A percentile compares a stretch with the other conserved stretches of the same genome.
Conservation (phyloP, 2,797 vertebrate genomes). For the Pelochelys cantorii region DNA sequence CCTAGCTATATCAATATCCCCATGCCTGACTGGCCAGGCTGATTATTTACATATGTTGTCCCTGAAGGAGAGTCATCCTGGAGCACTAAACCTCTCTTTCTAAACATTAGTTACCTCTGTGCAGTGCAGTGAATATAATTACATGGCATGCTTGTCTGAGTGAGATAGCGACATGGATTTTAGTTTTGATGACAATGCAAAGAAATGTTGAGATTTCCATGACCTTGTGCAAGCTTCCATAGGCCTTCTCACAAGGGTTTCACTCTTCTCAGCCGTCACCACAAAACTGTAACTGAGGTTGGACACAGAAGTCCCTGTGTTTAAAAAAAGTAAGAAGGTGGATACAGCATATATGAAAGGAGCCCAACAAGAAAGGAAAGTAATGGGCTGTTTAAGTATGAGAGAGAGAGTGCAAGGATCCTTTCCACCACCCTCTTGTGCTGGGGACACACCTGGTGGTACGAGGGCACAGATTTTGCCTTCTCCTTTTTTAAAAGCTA, state of each 20-base stretch:
- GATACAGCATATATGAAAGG: background rate
- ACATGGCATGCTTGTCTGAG: slow-evolving; percentile 51
- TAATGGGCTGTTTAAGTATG: background rate
- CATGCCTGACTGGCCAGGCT: slow-evolving; percentile 21
- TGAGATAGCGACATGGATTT: background rate
- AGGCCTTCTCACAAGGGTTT: background rate
- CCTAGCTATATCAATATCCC: slow-evolving; percentile 27
- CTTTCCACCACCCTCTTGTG: background rate
- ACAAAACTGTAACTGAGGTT: background rate
- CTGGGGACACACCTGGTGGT: background rate
- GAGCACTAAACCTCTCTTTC: slow-evolving; percentile 70
- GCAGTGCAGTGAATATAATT: slow-evolving; percentile 59
- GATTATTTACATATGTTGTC: slow-evolving; percentile 67
- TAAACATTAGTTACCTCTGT: slow-evolving; percentile 70
- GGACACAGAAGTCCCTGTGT: background rate
- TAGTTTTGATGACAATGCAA: accelerated
- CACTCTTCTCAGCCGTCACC: accelerated
- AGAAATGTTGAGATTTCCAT: accelerated
- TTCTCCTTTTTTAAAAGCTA: background rate
- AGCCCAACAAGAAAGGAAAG: slow-evolving; percentile 5
- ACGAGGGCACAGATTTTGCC: background rate
- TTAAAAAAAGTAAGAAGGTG: background rate
- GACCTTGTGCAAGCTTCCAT: accelerated
- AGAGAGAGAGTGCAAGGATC: background rate
- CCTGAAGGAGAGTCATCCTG: slow-evolving; percentile 57